Percentiles rank a stretch among this genome's conserved stretches.
Conservation (phyloP, 2,797 vertebrate species). For the Aulostomus chinensis region DNA sequence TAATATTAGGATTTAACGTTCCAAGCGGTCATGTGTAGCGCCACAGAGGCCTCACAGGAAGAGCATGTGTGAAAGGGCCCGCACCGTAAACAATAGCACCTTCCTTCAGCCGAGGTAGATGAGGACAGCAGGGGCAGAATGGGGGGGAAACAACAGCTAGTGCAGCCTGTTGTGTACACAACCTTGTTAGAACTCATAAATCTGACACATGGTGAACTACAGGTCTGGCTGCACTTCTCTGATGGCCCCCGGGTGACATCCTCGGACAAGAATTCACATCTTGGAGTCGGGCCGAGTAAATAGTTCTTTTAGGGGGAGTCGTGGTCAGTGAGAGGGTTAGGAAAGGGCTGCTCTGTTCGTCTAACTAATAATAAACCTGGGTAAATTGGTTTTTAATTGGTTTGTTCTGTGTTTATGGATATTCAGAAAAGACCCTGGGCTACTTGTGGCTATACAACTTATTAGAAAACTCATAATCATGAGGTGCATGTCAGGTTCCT, state of each 20-base stretch:
- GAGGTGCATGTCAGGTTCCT: background rate
- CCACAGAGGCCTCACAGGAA: no score
- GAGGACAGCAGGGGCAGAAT: background rate
- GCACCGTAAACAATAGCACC: background rate
- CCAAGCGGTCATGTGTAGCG: no score
- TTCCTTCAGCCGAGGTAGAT: conserved; percentile 6
- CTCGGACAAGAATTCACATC: background rate
- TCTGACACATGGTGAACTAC: background rate
- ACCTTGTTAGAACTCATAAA: conserved; percentile 2
- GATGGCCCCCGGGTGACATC: background rate
- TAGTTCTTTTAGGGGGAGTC: background rate
- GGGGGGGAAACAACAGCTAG: background rate
- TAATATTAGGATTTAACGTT: no score
- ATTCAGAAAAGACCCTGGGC: no score
- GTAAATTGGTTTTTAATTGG: no score
- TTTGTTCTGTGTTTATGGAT: no score
- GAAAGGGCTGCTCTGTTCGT: no score
- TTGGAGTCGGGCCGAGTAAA: background rate
- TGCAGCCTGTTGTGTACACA: conserved; percentile 6
- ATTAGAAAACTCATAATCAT: conserved; percentile 11
- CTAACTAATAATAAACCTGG: no score
- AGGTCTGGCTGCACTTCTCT: background rate
- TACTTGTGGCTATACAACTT: no score
- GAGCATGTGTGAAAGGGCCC: conserved; percentile 3
- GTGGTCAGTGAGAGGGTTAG: background rate